Evolutionary conservation across 2,888 invertebrate species (phyloP).

Genomic region (Hydraecia micacea): DNA sequence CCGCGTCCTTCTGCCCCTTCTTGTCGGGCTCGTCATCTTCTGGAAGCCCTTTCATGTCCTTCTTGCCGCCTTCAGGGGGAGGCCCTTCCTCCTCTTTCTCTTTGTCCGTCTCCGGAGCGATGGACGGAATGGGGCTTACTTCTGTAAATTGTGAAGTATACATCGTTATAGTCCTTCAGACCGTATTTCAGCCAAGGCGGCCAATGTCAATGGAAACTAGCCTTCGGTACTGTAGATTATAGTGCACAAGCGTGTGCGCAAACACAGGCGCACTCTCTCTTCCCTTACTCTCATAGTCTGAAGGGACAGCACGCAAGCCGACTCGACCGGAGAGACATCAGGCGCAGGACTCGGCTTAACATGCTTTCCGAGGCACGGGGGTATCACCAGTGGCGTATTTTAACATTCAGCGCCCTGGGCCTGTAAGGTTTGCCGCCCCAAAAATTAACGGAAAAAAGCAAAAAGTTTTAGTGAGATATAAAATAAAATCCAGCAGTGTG

Average conservation of each 20-base stretch:
- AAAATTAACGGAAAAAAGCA: too few species aligned
- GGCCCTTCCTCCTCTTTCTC: slow-evolving; percentile 64
- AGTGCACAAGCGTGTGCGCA: background rate
- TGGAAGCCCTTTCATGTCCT: slow-evolving; percentile 73
- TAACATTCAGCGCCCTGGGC: too few species aligned
- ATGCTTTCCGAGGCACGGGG: background rate
- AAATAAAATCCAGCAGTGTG: too few species aligned
- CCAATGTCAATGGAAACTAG: background rate
- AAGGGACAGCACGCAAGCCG: background rate
- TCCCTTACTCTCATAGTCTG: background rate
- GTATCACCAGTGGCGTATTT: too few species aligned
- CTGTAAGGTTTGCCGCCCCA: too few species aligned
- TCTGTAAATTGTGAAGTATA: slow-evolving; percentile 49
- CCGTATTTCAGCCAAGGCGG: background rate
- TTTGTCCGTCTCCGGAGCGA: slow-evolving; percentile 39
- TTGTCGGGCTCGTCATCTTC: slow-evolving; percentile 75
- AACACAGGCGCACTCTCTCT: background rate
- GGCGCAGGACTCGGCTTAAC: background rate
- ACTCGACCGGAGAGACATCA: background rate
- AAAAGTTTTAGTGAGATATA: too few species aligned
- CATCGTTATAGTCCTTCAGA: background rate
- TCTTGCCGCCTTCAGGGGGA: slow-evolving; percentile 73
- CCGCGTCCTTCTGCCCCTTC: slow-evolving; percentile 83
- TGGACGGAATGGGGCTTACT: slow-evolving; percentile 18
- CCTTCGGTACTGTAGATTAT: background rate